Base-by-base conservation (phyloP, 2,797 vertebrate species). In the Lacerta bilineata region DNA sequence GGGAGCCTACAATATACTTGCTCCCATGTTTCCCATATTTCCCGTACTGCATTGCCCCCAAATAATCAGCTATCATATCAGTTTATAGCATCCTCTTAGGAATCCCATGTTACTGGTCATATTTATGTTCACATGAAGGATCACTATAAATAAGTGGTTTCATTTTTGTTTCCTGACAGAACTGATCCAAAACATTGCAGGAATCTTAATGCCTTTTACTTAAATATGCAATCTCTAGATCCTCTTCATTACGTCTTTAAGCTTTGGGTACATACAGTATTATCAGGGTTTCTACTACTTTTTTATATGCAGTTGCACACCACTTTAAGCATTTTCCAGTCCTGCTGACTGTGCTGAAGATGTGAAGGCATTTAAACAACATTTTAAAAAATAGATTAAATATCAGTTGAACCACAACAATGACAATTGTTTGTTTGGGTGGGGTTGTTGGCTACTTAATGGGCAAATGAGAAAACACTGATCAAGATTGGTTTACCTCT, bases 361-460 rank as follows among this genome's bases (percentile, higher is more conserved):
- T 3, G 1, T 25, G 78, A 43, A 43, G 46, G 18, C 5, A 87
- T 27, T 84, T 84, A 80, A 80, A n/a, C 80, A 33, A 68, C 85
- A 68, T 36, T 39, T 78, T 91, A 93, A 92, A 88, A 11, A n/a
- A 71, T n/a, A 90, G 43, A 83, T 84, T 72, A 90, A 92, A 90
- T 0, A 81, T 61, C 15, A 88, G 46, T 39, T 61, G 81, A 90
- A 75, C 84, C 68, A n/a, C 23, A 89, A 85, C 7, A 87, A 86
- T 87, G 82, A 90, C 80, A 78, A 78, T 1, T 89, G 76, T 15
- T 61, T 18, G 17, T 20, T 7, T 23, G 5, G 59, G 17, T 61
- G 59, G 17, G 36, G 20, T 55, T 61, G 82, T 3, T 59, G 79
- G 50, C 50, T 18, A 27, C 41, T 55, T 76, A 87, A 84, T 85